Percentiles rank a stretch among this genome's conserved stretches.
phyloP scores from a whole-genome alignment of 2,797 vertebrate species.

The Gymnothorax reevesii region DNA sequence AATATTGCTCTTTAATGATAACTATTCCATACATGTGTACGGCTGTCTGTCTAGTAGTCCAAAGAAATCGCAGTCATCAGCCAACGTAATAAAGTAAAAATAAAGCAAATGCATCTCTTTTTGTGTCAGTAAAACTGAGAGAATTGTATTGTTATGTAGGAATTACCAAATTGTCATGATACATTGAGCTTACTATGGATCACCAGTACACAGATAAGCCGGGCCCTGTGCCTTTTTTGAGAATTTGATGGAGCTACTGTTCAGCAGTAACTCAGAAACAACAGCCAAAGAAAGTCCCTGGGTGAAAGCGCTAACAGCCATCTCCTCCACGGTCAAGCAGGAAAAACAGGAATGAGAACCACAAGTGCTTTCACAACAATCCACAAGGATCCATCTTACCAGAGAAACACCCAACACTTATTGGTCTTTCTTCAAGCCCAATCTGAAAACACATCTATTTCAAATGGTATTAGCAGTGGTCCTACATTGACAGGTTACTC shows the following conservation, averaged over 20 bases:
- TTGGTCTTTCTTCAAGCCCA: slow-evolving; percentile 27
- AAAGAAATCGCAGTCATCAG: background rate
- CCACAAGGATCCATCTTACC: slow-evolving; percentile 55
- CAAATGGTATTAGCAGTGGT: background rate
- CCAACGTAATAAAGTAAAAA: background rate
- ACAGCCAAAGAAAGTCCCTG: slow-evolving; percentile 60
- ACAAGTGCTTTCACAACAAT: slow-evolving; percentile 68
- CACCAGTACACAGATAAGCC: background rate
- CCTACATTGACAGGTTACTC: slow-evolving; percentile 8
- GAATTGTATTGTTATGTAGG: background rate
- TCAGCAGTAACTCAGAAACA: slow-evolving; percentile 49
- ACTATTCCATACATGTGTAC: background rate
- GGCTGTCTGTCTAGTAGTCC: background rate
- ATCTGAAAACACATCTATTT: slow-evolving; percentile 38
- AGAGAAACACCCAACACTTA: slow-evolving; percentile 44
- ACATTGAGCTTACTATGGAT: too few relatives aligned
- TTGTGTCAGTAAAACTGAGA: background rate
- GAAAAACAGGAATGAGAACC: slow-evolving; percentile 79
- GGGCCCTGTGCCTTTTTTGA: slow-evolving; percentile 40
- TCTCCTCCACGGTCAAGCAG: slow-evolving; percentile 71
- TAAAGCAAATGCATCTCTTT: background rate
- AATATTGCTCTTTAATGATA: background rate
- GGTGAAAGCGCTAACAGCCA: background rate
- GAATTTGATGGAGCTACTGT: slow-evolving; percentile 34
- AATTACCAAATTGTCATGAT: background rate